These are phyloP conservation scores for Zeus faber DNA, from an alignment of 2,113 vertebrate species.

Conservation along the genomic window DNA sequence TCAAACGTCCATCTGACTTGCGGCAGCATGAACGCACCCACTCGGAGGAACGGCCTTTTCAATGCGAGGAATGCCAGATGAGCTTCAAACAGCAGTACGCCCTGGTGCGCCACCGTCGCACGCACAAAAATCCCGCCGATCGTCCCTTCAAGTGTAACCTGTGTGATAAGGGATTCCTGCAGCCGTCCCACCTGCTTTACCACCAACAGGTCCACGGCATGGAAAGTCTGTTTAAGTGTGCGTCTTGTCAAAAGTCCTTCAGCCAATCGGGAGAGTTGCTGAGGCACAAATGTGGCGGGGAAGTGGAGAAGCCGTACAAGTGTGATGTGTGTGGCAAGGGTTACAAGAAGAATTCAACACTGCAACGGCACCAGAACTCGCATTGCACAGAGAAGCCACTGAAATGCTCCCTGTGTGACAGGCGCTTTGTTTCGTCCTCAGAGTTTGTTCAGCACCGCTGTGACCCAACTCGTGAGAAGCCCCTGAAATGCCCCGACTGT, in stretches of 20 bases:
- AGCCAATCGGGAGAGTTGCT: constrained; percentile 92
- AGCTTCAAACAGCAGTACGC: constrained; percentile 97
- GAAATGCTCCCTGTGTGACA: constrained; percentile 91
- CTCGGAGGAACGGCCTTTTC: constrained; percentile 92
- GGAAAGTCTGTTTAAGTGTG: constrained; percentile 94
- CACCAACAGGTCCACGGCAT: constrained; percentile 94
- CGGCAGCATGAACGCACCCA: constrained; percentile 94
- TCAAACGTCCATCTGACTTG: constrained; percentile 91
- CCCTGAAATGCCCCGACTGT: constrained; percentile 93
- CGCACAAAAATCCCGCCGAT: constrained; percentile 83
- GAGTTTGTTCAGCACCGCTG: constrained; percentile 96
- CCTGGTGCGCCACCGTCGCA: constrained; percentile 91
- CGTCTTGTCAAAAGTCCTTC: constrained; percentile 94
- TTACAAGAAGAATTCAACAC: constrained; percentile 91
- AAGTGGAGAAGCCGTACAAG: constrained; percentile 89
- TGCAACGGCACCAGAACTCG: constrained; percentile 91
- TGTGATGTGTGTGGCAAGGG: constrained; percentile 91
- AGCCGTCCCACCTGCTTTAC: constrained; percentile 91
- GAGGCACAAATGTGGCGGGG: constrained; percentile 88
- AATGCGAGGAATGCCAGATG: constrained; percentile 97
- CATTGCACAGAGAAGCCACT: constrained; percentile 91
- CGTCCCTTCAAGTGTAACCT: constrained; percentile 88
- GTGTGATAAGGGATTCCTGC: constrained; percentile 92
- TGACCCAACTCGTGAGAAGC: constrained; percentile 89
- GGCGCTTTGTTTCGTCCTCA: constrained; percentile 92